Conservation (phyloP, 2,888 invertebrate species). For the Caenorhabditis sp. region DNA sequence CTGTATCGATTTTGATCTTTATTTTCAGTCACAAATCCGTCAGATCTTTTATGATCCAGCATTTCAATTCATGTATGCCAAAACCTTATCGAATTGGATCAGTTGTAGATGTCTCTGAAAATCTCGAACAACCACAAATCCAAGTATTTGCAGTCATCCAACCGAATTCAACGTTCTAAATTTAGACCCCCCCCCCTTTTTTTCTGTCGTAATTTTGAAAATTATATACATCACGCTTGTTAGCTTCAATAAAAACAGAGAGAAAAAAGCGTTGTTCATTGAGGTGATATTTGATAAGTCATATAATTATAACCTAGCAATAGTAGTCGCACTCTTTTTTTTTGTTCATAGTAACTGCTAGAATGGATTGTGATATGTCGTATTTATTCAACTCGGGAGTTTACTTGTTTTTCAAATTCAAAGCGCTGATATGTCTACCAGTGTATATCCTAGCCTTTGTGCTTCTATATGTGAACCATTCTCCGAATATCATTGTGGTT, state of each 20-base stretch:
- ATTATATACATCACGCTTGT: no score
- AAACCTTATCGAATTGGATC: conserved; percentile 18
- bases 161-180: conserved; percentile 9
- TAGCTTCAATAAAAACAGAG: no score
- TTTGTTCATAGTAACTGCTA: not conserved
- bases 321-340: not conserved
- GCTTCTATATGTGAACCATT: not conserved
- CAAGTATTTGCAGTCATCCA: conserved; percentile 28
- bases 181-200: no score
- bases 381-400: not conserved
- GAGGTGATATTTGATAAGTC: not conserved
- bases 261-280: not conserved
- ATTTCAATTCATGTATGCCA: conserved; percentile 8
- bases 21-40: conserved; percentile 26
- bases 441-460: not conserved
- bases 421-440: not conserved
- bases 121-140: conserved; percentile 5
- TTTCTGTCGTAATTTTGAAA: no score
- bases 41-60: conserved; percentile 1
- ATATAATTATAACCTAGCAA: not conserved
- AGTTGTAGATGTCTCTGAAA: conserved; percentile 11
- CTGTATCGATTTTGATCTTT: conserved; percentile 22
- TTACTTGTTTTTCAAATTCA: not conserved
- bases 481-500: conserved; percentile 10
- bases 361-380: not conserved